Evolutionary conservation across 2,888 invertebrate genomes (phyloP), one percentile per base, ranked within the genome.

Genomic region (Dexiosoma caninum): DNA sequence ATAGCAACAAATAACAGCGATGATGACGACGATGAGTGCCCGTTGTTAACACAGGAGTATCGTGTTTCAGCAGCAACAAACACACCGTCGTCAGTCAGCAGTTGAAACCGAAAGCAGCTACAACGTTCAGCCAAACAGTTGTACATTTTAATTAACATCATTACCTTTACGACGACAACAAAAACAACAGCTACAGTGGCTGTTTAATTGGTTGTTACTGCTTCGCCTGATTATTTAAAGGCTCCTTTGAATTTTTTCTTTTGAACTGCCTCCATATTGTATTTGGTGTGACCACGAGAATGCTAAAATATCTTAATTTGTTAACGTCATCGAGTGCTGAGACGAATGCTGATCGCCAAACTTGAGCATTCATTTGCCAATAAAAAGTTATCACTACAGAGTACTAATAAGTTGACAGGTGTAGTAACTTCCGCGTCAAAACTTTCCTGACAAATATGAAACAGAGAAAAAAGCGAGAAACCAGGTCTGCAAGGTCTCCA

Each of bases 111-210:
- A 57, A 44, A 51, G 51, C 60, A 49, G 55, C 64, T 37, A 49
- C 64, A 64, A 75, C 19, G 62, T 42, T 66, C 74, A 60, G 42
- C 49, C 35, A 62, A 81, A 77, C 74, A 66, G 72, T 81, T 81
- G 81, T 81, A 81, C 81, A 81, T 77, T 81, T 81, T 81, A 81
- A 81, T 77, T 81, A 81, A 81, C 81, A 81, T 81, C 81, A 81
- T 81, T 81, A 81, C 81, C 81, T 74, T 81, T 77, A 72, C 69
- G 51, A 75, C 59, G 23, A 67, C 67, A 21, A 64, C 72, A 64
- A 64, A 21, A 62, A 72, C 16, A 55, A 37, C 16, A 60, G 40
- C 60, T 21, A 40, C 55, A 69, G 69, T 77, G 64, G 51, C 55
- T 35, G 35, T 74, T 77, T 69, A 81, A 72, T 81, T 77, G 81